Evolutionary conservation across 2,797 vertebrate species (phyloP), one percentile per base, ranked within the genome.

Genomic region (Euthynnus affinis): DNA sequence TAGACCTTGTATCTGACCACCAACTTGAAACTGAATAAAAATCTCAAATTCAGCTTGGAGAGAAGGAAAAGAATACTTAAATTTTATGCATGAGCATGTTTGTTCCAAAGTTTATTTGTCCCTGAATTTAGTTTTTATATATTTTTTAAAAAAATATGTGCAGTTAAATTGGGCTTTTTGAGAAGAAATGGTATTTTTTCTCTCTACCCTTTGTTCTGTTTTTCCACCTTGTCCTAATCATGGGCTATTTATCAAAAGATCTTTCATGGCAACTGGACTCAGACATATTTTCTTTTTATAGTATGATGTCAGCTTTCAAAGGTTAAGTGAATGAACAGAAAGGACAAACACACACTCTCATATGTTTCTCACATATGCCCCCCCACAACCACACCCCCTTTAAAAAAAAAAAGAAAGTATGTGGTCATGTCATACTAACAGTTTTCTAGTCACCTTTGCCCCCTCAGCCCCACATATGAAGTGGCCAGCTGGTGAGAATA

Each of bases 281-380:
- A 82, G 56, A 82, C 44, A 42, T 62, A 58, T 87, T 87, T 87
- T 83, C 42, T 55, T 83, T 80, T 74, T 13, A 68, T 82, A 67
- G 60, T 74, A 65, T 76, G 64, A 83, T 62, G 74, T 76, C 67
- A 74, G 37, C 62, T 62, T 53, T 62, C 49, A 71, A 74, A 84
- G 84, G 84, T 89, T 80, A 91, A 90, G 71, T 81, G 88, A 89
- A 76, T 80, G 57, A 84, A 74, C 75, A 32, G 25, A 49, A 77
- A 82, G 57, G 68, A 74, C 72, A 88, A 74, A 83, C 58, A 76
- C 12, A 60, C 61, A 75, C 63, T 56, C 32, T 32, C 5, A 6
- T 46, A 56, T 71, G 20, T 57, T 57, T 62, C 59, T 49, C 59
- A 56, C 42, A 60, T 12, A 49, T 2, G 8, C 25, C 12, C 42